Evolutionary conservation across 2,888 invertebrate genomes (phyloP), one percentile per base, ranked within the genome.

Genomic region (Stenurella melanura): DNA sequence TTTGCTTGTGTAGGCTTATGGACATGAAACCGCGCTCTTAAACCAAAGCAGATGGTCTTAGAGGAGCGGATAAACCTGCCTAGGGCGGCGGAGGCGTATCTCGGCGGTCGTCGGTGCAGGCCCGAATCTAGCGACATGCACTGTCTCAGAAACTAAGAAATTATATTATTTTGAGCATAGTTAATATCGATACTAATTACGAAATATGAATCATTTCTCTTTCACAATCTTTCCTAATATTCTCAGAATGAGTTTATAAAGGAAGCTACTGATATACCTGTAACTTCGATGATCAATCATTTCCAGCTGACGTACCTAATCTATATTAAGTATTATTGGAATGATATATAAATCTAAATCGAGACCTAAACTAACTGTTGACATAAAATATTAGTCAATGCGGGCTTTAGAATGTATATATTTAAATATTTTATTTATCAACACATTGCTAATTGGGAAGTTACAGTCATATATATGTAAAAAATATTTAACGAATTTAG

Each of bases 21-120:
- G 76, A 73, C 73, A 64, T 50, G 64, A 76, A 73, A 76, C 76
- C 76, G 69, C 73, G 64, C 73, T 76, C 69, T 76, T 68, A 67
- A 70, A 21, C 56, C 69, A 17, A 57, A 73, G 69, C 64, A 69
- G 73, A 76, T 69, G 76, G 76, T 73, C 73, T 68, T 61, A 58
- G 57, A 76, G 73, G 68, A 69, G 57, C 64, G 76, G 68, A 76
- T 71, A 61, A 75, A 71, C 60, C 58, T 30, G 66, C 50, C 58
- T 11, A 19, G 64, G 63, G 57, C 34, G 60, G 38, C 50, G 76
- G 68, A 54, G 66, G 69, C 63, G 58, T 21, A 61, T 60, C 63
- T 12, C 10, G 15, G 64, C 11, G 73, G n/a, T 6, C 68, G 69
- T 6, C 18, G 15, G 2, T 58, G 19, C 76, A 73, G 73, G 64